Percentiles rank a stretch among this genome's conserved stretches.
phyloP scores from a whole-genome alignment of 1,140 invertebrate species.

The Brachionus rotundiformis region DNA sequence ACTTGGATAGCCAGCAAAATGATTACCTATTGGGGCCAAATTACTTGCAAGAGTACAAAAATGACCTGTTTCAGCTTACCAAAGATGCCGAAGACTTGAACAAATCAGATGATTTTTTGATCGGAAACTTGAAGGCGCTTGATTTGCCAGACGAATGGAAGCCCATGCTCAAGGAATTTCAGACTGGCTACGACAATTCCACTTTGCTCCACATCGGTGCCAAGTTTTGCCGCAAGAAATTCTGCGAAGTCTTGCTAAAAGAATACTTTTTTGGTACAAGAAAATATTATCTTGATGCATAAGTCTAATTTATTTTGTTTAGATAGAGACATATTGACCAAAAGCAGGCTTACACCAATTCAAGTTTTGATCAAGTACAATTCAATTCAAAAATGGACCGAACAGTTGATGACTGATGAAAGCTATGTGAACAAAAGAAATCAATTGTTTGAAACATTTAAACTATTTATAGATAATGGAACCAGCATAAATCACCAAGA shows the following conservation, averaged over 20 bases:
- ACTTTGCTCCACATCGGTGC: conserved; percentile 34
- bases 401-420: conserved; percentile 17
- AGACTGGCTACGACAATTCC: conserved; percentile 40
- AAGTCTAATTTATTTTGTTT: not conserved
- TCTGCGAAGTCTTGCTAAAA: conserved; percentile 13
- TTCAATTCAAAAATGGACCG: conserved; percentile 26
- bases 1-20: not conserved
- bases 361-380: conserved; percentile 48
- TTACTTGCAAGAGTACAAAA: conserved; percentile 34
- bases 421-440: not conserved
- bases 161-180: conserved; percentile 31
- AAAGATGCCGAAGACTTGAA: conserved; percentile 42
- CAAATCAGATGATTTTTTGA: conserved; percentile 36
- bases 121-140: conserved; percentile 6
- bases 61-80: not conserved
- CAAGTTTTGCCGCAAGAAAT: conserved; percentile 29
- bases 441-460: conserved; percentile 14
- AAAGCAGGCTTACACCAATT: conserved; percentile 25
- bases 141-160: conserved; percentile 26
- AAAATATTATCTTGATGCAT: not conserved
- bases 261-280: conserved; percentile 28
- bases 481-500: conserved; percentile 29
- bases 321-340: conserved; percentile 36
- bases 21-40: not conserved
- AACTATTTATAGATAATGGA: conserved; percentile 13